Evolutionary conservation across 2,888 invertebrate species (phyloP).

Genomic region (Pristionchus exspectatus): DNA sequence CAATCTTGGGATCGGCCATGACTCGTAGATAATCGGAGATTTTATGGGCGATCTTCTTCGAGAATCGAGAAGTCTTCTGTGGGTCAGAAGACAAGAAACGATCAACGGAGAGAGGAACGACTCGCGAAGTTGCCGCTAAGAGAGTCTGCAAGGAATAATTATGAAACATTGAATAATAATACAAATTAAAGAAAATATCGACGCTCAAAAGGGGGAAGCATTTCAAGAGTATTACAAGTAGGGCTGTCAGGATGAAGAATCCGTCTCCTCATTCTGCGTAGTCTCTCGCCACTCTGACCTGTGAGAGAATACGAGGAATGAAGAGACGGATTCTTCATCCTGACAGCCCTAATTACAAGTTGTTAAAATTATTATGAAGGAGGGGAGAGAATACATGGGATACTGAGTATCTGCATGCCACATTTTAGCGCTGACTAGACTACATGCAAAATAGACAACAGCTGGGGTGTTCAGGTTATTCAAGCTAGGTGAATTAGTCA

Average conservation of each 20-base stretch:
- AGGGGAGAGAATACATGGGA: background rate
- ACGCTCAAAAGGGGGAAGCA: background rate
- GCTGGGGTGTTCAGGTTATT: background rate
- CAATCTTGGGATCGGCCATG: conserved; percentile 72
- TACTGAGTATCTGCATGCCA: background rate
- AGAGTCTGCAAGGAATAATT: background rate
- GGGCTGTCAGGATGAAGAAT: too few species aligned
- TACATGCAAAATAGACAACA: background rate
- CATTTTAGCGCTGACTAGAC: too few species aligned
- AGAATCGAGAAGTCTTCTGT: conserved; percentile 57
- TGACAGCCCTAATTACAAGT: too few species aligned
- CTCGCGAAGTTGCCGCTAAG: background rate
- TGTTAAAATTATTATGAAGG: background rate
- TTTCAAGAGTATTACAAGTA: background rate
- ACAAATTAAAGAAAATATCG: background rate
- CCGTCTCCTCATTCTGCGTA: too few species aligned
- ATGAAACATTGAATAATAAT: background rate
- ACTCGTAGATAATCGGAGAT: conserved; percentile 68
- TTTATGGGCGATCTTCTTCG: conserved; percentile 63
- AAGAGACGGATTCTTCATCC: too few species aligned
- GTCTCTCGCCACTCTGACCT: too few species aligned
- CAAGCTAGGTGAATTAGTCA: background rate
- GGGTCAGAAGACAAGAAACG: background rate
- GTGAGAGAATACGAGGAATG: too few species aligned
- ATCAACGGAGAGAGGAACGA: background rate